phyloP scores from a whole-genome alignment of 2,888 invertebrate species.

The Resseliella maxima region DNA sequence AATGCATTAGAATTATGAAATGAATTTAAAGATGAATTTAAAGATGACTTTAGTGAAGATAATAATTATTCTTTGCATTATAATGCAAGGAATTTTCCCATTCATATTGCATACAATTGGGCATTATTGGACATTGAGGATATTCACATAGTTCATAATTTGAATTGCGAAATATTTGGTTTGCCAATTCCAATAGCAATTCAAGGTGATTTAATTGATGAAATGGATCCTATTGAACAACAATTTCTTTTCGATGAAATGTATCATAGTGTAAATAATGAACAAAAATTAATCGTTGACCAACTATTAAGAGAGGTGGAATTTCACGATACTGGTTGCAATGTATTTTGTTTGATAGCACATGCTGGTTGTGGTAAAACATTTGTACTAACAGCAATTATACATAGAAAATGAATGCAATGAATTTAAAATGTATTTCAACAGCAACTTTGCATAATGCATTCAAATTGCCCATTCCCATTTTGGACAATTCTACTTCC shows the following conservation, averaged over 20 bases:
- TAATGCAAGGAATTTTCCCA: not conserved
- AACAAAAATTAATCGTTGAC: slow-evolving; percentile 46
- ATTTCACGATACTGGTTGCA: slow-evolving; percentile 56
- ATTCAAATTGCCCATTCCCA: slow-evolving; percentile 60
- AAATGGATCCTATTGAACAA: slow-evolving; percentile 5
- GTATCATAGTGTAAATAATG: slow-evolving; percentile 43
- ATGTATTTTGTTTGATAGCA: slow-evolving; percentile 56
- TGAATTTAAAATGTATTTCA: slow-evolving; percentile 44
- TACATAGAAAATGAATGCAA: slow-evolving; percentile 45
- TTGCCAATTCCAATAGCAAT: no score
- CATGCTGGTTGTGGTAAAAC: slow-evolving; percentile 56
- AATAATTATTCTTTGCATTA: no score
- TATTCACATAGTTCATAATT: no score
- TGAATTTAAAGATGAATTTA: no score
- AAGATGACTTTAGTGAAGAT: no score
- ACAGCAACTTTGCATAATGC: slow-evolving; percentile 57
- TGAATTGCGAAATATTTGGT: no score
- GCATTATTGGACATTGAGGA: no score
- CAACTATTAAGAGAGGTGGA: slow-evolving; percentile 53
- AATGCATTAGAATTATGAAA: no score
- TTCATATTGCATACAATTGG: no score
- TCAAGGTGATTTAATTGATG: not conserved
- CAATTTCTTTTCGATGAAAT: not conserved
- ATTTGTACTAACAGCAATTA: slow-evolving; percentile 56
- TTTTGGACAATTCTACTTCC: slow-evolving; percentile 31